These are phyloP conservation scores for Drosophila malerkotliana DNA, from an alignment of 1,140 invertebrate species.

Conservation along the genomic window DNA sequence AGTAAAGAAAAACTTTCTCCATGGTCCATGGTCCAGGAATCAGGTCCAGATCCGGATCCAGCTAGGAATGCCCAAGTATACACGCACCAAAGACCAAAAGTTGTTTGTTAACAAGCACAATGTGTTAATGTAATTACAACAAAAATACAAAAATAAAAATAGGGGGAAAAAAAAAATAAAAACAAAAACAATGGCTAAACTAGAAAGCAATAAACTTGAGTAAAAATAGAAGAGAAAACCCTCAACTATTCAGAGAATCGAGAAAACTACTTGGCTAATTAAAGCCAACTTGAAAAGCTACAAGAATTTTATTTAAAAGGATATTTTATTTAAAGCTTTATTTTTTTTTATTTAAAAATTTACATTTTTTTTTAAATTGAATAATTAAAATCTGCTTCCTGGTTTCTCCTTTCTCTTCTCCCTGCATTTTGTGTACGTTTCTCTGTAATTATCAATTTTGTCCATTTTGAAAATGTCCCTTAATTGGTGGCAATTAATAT, in stretches of 20 bases:
- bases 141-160: constrained; percentile 10
- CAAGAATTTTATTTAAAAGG: background rate
- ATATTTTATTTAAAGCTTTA: constrained; percentile 1
- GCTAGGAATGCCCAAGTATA: constrained; percentile 21
- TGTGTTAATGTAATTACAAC: constrained; percentile 60
- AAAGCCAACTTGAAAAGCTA: constrained; percentile 7
- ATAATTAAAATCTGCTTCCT: no score
- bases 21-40: background rate
- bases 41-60: constrained; percentile 1
- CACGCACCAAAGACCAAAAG: constrained; percentile 39
- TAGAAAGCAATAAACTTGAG: background rate
- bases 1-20: constrained; percentile 35
- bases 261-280: constrained; percentile 22
- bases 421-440: constrained; percentile 3
- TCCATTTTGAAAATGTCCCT: constrained; percentile 48
- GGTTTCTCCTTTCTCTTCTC: background rate
- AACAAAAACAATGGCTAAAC: background rate
- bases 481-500: constrained; percentile 64
- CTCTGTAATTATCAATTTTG: constrained; percentile 57
- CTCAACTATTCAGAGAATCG: constrained; percentile 8
- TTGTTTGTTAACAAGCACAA: constrained; percentile 55
- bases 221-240: background rate
- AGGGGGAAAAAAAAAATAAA: background rate
- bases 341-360: background rate
- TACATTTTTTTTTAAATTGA: background rate